Conservation (phyloP, 2,113 vertebrate species). For the Xiphorhynchus elegans region DNA sequence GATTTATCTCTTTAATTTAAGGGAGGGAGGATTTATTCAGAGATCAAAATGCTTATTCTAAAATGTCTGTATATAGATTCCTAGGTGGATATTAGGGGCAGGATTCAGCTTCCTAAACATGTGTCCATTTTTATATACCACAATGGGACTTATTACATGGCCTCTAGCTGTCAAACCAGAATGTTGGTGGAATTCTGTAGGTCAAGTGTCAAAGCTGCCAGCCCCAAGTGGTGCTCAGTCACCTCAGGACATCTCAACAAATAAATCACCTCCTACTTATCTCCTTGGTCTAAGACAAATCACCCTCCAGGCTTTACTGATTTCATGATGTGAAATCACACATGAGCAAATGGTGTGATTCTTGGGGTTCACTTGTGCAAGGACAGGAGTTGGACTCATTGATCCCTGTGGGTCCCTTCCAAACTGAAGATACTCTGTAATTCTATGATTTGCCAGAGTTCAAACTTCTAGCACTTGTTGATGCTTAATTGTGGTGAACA, state of each 20-base stretch:
- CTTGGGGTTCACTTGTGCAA: neutral
- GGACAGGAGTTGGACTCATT: rapidly evolving
- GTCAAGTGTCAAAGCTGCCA: neutral
- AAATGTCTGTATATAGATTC: neutral
- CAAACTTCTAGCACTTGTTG: neutral
- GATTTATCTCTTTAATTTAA: neutral
- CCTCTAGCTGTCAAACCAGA: neutral
- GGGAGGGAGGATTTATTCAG: neutral
- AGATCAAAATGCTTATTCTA: neutral
- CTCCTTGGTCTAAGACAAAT: neutral
- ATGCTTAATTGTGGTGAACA: neutral
- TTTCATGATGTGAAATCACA: neutral
- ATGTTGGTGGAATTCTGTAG: neutral
- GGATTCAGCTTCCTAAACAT: neutral
- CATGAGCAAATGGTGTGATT: neutral
- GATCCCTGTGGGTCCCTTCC: neutral
- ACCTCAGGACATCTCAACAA: neutral
- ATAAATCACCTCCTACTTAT: neutral
- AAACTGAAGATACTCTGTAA: neutral
- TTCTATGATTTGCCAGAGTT: neutral
- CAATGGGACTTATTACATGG: neutral
- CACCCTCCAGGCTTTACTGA: neutral
- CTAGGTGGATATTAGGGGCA: neutral
- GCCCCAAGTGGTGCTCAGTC: neutral
- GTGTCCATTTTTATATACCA: neutral